Base-by-base conservation (phyloP, 2,888 invertebrate species). In the Drosophila affinis region DNA sequence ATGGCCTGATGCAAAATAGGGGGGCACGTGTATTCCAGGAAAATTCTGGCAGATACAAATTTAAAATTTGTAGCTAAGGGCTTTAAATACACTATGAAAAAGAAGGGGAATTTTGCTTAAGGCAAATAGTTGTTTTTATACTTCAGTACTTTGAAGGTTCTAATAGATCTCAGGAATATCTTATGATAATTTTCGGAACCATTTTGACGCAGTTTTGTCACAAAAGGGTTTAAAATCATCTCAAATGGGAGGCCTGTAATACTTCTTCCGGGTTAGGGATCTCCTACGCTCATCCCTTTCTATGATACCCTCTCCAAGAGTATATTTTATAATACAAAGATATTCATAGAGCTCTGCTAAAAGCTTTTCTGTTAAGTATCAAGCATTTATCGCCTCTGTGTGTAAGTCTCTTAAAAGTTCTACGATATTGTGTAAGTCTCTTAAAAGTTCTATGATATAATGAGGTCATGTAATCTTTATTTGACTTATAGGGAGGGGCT, bases 1-100 rank as follows among this genome's bases (percentile, higher is more conserved):
- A 71, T 53, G 48, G 46, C 39, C 34, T 54, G 34, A 71, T 58
- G 54, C 9, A 46, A 39, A 21, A 7, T 7, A 12, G 2, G 39
- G 39, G 48, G 45, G 48, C 71, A 70, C 71, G 71, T 70, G 56
- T 57, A 24, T 51, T 47, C 29, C 44, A 9, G 10, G 24, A 32
- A 39, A 2, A 7, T 48, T 12, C 6, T n/a, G n/a, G n/a, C n/a
- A n/a, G n/a, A n/a, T n/a, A n/a, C n/a, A n/a, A n/a, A n/a, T n/a
- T n/a, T n/a, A n/a, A n/a, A n/a, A n/a, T n/a, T n/a, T n/a, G n/a
- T 14, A n/a, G 14, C 39, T 39, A 39, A n/a, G 39, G 14, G 39
- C 14, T 7, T 39, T 39, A 14, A 39, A 39, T 39, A 7, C 14
- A 0, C 39, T 39, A 5, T 6, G 6, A 5, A 14, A 39, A 14